Percentiles rank a stretch among this genome's conserved stretches.
These are phyloP conservation scores for Mesembrinibis cayennensis DNA, from an alignment of 2,113 vertebrate species.

Conservation along the genomic window DNA sequence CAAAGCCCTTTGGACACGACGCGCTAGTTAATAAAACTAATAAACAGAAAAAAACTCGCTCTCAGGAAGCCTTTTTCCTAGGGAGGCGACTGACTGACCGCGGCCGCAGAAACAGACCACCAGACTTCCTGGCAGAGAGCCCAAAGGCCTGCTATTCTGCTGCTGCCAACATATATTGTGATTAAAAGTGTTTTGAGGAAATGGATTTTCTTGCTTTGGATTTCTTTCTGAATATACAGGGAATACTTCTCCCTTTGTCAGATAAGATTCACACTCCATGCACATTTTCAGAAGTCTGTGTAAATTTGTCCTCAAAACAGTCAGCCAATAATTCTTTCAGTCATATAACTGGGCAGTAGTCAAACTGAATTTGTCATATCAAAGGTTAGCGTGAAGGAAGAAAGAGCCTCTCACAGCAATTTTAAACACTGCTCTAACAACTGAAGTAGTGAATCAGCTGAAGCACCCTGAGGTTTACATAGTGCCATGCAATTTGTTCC, in stretches of 20 bases:
- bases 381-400: slow-evolving; percentile 4
- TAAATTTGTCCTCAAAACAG: background rate
- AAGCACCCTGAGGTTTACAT: background rate
- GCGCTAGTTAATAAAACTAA: background rate
- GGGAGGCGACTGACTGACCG: background rate
- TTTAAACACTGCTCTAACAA: slow-evolving; percentile 1
- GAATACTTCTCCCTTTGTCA: background rate
- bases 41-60: background rate
- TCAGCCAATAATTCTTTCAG: slow-evolving; percentile 1
- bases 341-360: background rate
- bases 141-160: background rate
- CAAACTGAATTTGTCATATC: background rate
- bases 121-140: background rate
- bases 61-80: background rate
- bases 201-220: background rate
- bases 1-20: background rate
- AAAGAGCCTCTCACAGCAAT: background rate
- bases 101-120: background rate
- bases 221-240: background rate
- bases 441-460: background rate
- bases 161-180: background rate
- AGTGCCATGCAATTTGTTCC: background rate
- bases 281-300: slow-evolving; percentile 4
- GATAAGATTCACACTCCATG: background rate
- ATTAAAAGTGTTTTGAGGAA: slow-evolving; percentile 43